Evolutionary conservation across 2,888 invertebrate species (phyloP), one percentile per base, ranked within the genome.

Genomic region (Pogonocherus hispidulus): DNA sequence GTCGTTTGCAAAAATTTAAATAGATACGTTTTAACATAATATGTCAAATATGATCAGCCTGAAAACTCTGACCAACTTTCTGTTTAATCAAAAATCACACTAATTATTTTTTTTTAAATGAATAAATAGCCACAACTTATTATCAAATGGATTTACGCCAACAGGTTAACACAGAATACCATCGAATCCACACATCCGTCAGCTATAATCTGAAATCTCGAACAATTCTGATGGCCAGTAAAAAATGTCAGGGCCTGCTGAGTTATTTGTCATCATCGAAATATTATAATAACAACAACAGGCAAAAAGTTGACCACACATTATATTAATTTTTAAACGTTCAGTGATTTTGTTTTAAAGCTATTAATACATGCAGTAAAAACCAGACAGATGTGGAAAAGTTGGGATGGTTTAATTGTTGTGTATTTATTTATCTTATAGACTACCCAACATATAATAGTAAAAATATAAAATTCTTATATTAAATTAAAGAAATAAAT

Each of bases 181-280:
- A 55, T 19, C 11, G 55, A 55, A 55, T 55, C 37, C 37, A 55
- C 55, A 55, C 20, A 37, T 37, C 55, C 55, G 55, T 55, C 37
- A 54, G 19, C 23, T 18, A 19, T 19, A 9, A 54, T 52, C 52
- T 52, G 23, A 16, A 23, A 52, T 35, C 54, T 37, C 35, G 54
- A 35, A 54, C 18, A 19, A 32, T 27, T 35, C 32, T 35, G 37
- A 18, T 8, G 32, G 9, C 1, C n/a, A n/a, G 37, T 11, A 19
- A 22, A 55, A 55, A 41, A 37, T 35, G 20, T 55, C 14, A 5
- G 18, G 4, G 20, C 18, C 35, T n/a, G 8, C 2, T 37, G 20
- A 19, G 9, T n/a, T 8, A 55, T 35, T 55, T 37, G 54, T 54
- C 54, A 54, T 14, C 54, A 54, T 27, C 14, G 52, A 14, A 32